Evolutionary conservation across 2,113 vertebrate species (phyloP).

Genomic region (Dolichotis patagonum): DNA sequence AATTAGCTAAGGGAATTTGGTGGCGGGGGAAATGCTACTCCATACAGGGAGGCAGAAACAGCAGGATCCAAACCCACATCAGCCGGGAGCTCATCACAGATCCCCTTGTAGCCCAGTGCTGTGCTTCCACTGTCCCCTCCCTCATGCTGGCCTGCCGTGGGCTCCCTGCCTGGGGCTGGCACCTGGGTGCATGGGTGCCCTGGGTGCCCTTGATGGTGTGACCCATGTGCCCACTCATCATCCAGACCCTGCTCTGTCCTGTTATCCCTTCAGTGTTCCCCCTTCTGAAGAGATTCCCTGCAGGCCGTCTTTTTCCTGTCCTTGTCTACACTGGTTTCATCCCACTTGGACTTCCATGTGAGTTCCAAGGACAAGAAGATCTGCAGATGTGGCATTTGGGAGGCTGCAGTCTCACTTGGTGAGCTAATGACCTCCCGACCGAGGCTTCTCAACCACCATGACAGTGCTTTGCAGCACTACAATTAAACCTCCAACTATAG

Average conservation of each 20-base stretch:
- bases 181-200: not conserved
- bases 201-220: not conserved
- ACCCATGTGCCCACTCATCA: not conserved
- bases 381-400: not conserved
- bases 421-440: conserved; percentile 1
- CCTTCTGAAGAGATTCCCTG: not conserved
- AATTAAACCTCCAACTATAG: not conserved
- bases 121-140: not conserved
- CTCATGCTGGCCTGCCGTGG: not conserved
- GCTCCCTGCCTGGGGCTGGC: not conserved
- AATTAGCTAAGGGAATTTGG: conserved; percentile 66
- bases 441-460: not conserved
- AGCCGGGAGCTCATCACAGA: not conserved
- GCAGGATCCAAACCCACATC: not conserved
- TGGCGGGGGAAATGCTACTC: not conserved
- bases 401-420: conserved; percentile 11
- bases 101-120: not conserved
- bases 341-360: not conserved
- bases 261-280: not conserved
- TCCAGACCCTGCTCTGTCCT: not conserved
- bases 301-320: not conserved
- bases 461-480: not conserved
- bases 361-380: conserved; percentile 19
- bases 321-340: not conserved
- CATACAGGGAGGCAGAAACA: not conserved